Conservation (phyloP, 2,797 vertebrate species). For the Mycteria americana region DNA sequence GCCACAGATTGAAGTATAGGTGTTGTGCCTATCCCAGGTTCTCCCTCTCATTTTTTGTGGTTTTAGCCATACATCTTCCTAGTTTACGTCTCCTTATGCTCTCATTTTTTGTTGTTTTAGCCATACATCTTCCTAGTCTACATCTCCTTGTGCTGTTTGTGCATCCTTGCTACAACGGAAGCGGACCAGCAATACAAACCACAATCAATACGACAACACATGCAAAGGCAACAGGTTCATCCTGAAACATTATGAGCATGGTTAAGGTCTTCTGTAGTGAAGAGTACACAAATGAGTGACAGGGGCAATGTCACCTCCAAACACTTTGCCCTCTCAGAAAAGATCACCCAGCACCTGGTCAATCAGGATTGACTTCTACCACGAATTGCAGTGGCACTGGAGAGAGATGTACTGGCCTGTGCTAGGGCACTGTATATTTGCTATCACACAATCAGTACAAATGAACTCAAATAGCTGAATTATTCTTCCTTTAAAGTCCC, state of each 20-base stretch:
- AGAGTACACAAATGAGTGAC: not conserved
- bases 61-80: not conserved
- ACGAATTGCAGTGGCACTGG: not conserved
- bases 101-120: no score
- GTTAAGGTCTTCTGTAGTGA: not conserved
- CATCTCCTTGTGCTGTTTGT: not conserved
- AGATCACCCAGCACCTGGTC: not conserved
- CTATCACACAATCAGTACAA: not conserved
- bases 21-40: not conserved
- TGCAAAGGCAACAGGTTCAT: not conserved
- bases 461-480: not conserved
- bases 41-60: not conserved
- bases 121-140: not conserved
- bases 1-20: not conserved
- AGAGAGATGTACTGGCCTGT: not conserved
- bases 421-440: not conserved
- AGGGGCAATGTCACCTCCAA: not conserved
- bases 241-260: fast-evolving
- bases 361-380: not conserved
- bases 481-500: not conserved
- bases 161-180: not conserved
- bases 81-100: not conserved
- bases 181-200: not conserved
- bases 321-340: not conserved
- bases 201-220: not conserved